phyloP scores from a whole-genome alignment of 2,113 vertebrate genomes.

The Lepidothrix coronata region DNA sequence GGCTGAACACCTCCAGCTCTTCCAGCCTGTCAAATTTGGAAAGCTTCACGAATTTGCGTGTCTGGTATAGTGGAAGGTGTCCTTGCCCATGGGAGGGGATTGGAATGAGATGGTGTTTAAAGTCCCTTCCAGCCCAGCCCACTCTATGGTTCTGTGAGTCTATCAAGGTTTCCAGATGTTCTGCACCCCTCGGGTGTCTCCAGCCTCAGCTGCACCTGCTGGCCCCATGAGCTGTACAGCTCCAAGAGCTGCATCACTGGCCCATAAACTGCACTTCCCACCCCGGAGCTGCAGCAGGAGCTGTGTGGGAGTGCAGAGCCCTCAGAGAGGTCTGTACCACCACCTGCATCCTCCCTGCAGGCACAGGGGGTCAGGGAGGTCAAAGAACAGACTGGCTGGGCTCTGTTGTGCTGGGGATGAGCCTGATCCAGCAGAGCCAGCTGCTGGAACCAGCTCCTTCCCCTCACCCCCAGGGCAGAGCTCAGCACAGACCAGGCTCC shows the following conservation, averaged over 20 bases:
- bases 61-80: background rate
- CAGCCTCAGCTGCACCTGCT: no score
- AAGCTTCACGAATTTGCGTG: background rate
- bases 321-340: no score
- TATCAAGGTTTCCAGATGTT: no score
- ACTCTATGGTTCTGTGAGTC: background rate
- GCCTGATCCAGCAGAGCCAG: background rate
- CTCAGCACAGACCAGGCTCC: accelerated
- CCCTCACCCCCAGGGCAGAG: background rate
- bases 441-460: background rate
- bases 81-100: background rate
- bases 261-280: no score
- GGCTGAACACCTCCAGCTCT: background rate
- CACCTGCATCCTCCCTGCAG: no score
- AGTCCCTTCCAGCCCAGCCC: background rate
- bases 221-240: no score
- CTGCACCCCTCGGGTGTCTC: no score
- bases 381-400: background rate
- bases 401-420: background rate
- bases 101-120: background rate
- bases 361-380: accelerated
- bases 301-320: no score
- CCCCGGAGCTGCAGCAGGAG: no score
- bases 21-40: background rate
- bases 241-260: no score